Base-by-base conservation (phyloP, 2,797 vertebrate genomes). In the Lacerta agilis region DNA sequence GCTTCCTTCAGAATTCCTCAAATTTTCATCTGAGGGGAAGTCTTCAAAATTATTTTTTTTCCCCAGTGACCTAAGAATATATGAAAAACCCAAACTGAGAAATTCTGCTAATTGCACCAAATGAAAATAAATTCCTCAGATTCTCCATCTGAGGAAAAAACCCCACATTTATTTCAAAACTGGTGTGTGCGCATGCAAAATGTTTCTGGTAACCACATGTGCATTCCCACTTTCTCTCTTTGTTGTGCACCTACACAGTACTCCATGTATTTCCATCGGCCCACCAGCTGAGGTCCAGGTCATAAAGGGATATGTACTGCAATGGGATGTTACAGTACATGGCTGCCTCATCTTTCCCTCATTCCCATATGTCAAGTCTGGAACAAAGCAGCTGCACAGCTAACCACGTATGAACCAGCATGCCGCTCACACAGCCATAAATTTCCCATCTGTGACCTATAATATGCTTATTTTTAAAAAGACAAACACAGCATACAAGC, bases 371-470 rank as follows among this genome's bases (percentile, higher is more conserved):
- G 77, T 55, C 33, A 80, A 71, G 15, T 38, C 25, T 71, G 43
- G 61, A 55, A 29, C 13, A 79, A 79, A 45, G 38, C 38, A 78
- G 29, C 36, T 78, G 85, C 66, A 38, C 23, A 72, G 49, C 8
- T 41, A 78, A 33, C 25, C 38, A 86, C 61, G 33, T 27, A 71
- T 78, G 73, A 78, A 67, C 15, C 61, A 71, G 33, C 45, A 79
- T 79, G 66, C 77, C 13, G 11, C 33, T 72, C 85, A 86, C 43
- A 55, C n/a, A 86, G 20, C 64, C 85, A 79, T 78, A 55, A 69
- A 86, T 79, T 86, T 69, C 10, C 76, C 76, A 79, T 69, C 75
- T 86, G 85, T 79, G 64, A 79, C 41, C 61, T 78, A 66, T n/a
- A 33, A 25, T 33, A 78, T 67, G 20, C 20, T 38, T 71, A 58